A percentile compares a stretch with the other conserved stretches of the same genome.
Conservation (phyloP, 2,888 invertebrate species). For the Byasa hedistus region DNA sequence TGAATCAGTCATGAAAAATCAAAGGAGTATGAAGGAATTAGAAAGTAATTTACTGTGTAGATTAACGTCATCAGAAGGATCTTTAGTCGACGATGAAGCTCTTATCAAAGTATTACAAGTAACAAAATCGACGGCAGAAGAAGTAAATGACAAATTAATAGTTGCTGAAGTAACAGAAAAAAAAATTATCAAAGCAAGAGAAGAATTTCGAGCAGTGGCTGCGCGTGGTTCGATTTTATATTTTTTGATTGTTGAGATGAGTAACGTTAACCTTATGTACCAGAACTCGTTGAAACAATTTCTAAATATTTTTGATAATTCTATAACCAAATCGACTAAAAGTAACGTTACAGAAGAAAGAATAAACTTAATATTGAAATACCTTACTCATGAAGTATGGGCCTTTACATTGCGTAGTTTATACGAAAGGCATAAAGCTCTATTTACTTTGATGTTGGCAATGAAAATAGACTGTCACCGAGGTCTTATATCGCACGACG, state of each 20-base stretch:
- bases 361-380: conserved; percentile 92
- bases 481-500: conserved; percentile 89
- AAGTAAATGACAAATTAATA: conserved; percentile 95
- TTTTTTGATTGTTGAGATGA: conserved; percentile 98
- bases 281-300: conserved; percentile 98
- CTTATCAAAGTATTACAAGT: conserved; percentile 93
- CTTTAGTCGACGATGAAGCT: conserved; percentile 97
- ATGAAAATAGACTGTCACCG: conserved; percentile 96
- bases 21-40: conserved; percentile 96
- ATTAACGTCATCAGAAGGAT: conserved; percentile 95
- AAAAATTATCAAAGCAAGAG: conserved; percentile 95
- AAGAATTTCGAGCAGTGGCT: conserved; percentile 97
- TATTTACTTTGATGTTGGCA: conserved; percentile 96
- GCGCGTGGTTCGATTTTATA: conserved; percentile 96
- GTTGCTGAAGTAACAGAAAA: conserved; percentile 96
- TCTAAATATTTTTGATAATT: conserved; percentile 94
- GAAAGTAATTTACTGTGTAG: conserved; percentile 95
- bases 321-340: conserved; percentile 94
- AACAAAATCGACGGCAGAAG: conserved; percentile 93
- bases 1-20: conserved; percentile 97
- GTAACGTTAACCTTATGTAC: conserved; percentile 97
- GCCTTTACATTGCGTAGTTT: conserved; percentile 94
- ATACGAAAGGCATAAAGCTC: conserved; percentile 94
- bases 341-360: conserved; percentile 91
- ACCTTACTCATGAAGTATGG: conserved; percentile 95